Evolutionary conservation across 23 tunicate genomes (phyloP).

Genomic region (Ciona savignyi): DNA sequence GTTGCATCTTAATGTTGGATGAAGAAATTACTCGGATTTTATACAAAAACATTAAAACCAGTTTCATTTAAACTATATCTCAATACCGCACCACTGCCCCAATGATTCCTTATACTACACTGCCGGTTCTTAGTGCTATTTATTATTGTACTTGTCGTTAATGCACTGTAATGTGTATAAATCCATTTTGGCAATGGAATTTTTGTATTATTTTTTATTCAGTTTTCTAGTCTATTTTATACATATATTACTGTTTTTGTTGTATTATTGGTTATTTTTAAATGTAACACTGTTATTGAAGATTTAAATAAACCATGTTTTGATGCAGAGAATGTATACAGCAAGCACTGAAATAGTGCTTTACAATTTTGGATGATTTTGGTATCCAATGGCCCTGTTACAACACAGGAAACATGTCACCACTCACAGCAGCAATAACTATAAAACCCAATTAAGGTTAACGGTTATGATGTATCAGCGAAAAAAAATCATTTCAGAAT

Average conservation of each 20-base stretch:
- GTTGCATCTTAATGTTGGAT: not conserved
- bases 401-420: no score
- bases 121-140: no score
- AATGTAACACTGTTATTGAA: not conserved
- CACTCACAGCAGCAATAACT: no score
- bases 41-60: no score
- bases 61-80: no score
- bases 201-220: not conserved
- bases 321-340: not conserved
- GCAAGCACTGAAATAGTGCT: not conserved
- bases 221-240: no score
- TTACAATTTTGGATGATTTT: not conserved
- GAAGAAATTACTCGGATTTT: no score
- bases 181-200: not conserved
- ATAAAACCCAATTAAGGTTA: no score
- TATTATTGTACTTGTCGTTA: no score
- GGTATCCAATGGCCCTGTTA: no score
- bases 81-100: not conserved
- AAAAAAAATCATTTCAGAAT: no score
- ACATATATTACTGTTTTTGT: not conserved
- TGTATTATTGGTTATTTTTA: not conserved
- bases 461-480: no score
- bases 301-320: not conserved
- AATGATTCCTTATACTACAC: not conserved
- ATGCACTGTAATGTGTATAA: not conserved